phyloP scores from a whole-genome alignment of 2,888 invertebrate species.

The Rhopalosiphum nymphaeae region DNA sequence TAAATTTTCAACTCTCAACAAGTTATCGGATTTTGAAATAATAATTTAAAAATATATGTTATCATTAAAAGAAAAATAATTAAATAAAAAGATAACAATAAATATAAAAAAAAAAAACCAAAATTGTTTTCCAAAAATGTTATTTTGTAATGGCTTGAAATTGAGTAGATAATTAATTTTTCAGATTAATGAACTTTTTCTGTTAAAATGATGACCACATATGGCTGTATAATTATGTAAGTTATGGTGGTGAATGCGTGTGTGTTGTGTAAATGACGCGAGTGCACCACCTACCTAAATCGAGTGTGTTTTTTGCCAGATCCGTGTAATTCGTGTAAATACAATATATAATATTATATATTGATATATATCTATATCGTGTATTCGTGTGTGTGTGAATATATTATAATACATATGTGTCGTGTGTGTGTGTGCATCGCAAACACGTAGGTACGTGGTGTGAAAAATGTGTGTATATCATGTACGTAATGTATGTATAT shows the following conservation, averaged over 20 bases:
- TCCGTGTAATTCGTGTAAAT: background rate
- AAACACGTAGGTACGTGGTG: constrained; percentile 16
- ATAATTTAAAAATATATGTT: background rate
- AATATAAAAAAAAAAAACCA: background rate
- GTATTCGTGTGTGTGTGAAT: background rate
- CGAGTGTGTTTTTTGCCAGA: constrained; percentile 19
- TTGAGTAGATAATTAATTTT: background rate
- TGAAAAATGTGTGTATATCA: constrained; percentile 25
- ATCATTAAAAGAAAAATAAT: background rate
- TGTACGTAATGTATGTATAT: background rate
- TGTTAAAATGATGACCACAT: background rate
- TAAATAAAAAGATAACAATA: background rate
- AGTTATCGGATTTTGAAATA: background rate
- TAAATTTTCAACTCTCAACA: background rate
- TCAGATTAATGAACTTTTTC: background rate
- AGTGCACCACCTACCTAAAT: constrained; percentile 19
- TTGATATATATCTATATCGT: background rate
- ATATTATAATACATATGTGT: background rate
- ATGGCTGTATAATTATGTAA: background rate
- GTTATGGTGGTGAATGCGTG: constrained; percentile 6
- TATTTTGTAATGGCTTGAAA: background rate
- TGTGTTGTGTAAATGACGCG: background rate
- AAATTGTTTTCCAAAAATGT: background rate
- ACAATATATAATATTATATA: background rate
- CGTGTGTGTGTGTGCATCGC: background rate